These are phyloP conservation scores for Danionella dracula DNA, from an alignment of 2,797 vertebrate species.

Conservation along the genomic window DNA sequence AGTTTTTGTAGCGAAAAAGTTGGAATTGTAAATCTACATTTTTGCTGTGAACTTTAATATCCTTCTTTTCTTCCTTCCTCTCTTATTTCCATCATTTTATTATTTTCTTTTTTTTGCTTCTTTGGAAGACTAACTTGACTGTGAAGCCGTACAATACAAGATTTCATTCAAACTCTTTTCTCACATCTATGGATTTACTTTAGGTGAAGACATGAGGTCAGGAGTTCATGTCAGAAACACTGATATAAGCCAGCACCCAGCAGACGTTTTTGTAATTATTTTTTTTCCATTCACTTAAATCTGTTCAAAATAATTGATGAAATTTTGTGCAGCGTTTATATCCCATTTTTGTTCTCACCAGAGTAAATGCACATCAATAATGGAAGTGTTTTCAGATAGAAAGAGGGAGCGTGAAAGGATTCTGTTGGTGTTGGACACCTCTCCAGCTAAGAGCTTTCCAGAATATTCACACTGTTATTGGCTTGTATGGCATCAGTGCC, in stretches of 20 bases:
- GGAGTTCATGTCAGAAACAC: conserved; percentile 30
- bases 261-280: conserved; percentile 19
- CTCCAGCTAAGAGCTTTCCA: conserved; percentile 52
- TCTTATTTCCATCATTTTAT: too few species aligned
- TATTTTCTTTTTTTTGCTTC: too few species aligned
- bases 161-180: too few species aligned
- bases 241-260: conserved; percentile 19
- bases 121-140: too few species aligned
- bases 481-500: conserved; percentile 44
- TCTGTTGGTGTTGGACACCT: conserved; percentile 56
- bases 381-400: conserved; percentile 52
- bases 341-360: conserved; percentile 66
- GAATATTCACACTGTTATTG: conserved; percentile 58
- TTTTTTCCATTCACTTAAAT: conserved; percentile 38
- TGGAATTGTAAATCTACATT: too few species aligned
- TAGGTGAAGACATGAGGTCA: conserved; percentile 22
- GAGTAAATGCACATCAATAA: conserved; percentile 70
- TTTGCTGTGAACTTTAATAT: too few species aligned
- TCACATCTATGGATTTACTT: neutral
- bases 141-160: too few species aligned
- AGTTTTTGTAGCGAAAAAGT: too few species aligned
- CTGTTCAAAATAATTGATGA: conserved; percentile 65
- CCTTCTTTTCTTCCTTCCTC: too few species aligned
- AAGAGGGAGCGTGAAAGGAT: conserved; percentile 40
- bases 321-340: conserved; percentile 60